Base-by-base conservation (phyloP, 2,888 invertebrate species). In the Iphiclides podalirius region DNA sequence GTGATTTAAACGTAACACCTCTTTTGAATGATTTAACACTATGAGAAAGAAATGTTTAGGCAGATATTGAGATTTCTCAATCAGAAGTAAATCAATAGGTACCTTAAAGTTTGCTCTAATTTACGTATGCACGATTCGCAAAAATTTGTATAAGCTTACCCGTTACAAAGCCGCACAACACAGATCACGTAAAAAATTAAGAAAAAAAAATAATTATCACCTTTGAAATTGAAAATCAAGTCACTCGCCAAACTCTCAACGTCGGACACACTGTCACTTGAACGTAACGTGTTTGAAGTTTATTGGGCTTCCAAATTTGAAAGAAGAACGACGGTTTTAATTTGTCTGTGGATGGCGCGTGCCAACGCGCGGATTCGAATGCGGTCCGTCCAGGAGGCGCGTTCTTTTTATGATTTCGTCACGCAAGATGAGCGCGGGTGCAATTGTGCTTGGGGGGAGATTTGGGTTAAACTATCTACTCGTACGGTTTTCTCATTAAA, bases 241-340 rank as follows among this genome's bases (percentile, higher is more conserved):
- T 85, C 83, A 82, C 85, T 74, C 72, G 80, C 83, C 85, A 87
- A 86, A 72, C 73, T 77, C 75, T 88, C 87, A 68, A 87, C 84
- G 60, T 79, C 73, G 70, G 62, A 69, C 65, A 85, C 86, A 84
- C 84, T 81, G 69, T 78, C 85, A 83, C 84, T 84, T 70, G 78
- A 70, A 66, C 82, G 86, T 67, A 79, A 79, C 84, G 84, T 87
- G 72, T 80, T 87, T 75, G 65, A 56, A 53, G 67, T 53, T 70
- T 52, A 52, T 44, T 57, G 58, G 59, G 61, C 60, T 70, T 60
- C 53, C 55, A 63, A 67, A 59, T 58, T 59, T 52, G 51, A 59
- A 57, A 50, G 52, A 44, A 20, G 20, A n/a, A 58, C 56, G n/a
- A 52, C 2, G 14, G 34, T 31, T 45, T 57, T 41, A 28, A 52